phyloP scores from a whole-genome alignment of 1,140 invertebrate genomes.

The Rhagoletis zephyria region DNA sequence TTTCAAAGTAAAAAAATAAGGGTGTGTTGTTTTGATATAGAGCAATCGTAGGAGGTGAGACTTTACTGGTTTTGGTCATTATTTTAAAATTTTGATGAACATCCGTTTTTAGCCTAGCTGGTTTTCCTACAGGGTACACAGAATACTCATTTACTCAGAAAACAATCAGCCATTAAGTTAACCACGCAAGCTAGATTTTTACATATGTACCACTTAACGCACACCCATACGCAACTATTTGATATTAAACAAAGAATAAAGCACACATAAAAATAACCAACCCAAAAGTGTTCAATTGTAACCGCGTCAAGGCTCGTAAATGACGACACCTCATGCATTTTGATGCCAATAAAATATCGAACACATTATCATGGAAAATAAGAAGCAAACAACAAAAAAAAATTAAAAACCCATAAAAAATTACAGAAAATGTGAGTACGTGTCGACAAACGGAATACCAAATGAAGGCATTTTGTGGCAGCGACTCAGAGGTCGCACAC shows the following conservation, averaged over 20 bases:
- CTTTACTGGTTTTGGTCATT: no score
- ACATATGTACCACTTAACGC: not conserved
- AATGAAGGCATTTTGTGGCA: constrained; percentile 46
- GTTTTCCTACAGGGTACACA: not conserved
- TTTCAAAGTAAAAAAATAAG: no score
- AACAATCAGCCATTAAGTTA: not conserved
- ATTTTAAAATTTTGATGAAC: no score
- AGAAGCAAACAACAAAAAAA: constrained; percentile 3
- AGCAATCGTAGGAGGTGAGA: no score
- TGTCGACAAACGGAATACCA: constrained; percentile 39
- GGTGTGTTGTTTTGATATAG: no score
- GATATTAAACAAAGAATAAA: not conserved
- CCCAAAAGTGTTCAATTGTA: constrained; percentile 5
- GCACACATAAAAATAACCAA: not conserved
- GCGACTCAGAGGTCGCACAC: constrained; percentile 14
- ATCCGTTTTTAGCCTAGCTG: no score
- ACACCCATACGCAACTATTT: not conserved
- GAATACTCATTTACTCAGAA: not conserved
- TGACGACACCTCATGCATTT: constrained; percentile 34
- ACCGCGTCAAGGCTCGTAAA: constrained; percentile 24
- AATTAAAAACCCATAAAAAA: constrained; percentile 50
- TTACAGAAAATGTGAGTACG: constrained; percentile 34
- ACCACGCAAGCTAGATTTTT: not conserved
- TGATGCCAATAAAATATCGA: constrained; percentile 26
- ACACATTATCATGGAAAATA: constrained; percentile 5